Evolutionary conservation across 2,113 vertebrate genomes (phyloP).

Genomic region (Dipodomys stephensi): DNA sequence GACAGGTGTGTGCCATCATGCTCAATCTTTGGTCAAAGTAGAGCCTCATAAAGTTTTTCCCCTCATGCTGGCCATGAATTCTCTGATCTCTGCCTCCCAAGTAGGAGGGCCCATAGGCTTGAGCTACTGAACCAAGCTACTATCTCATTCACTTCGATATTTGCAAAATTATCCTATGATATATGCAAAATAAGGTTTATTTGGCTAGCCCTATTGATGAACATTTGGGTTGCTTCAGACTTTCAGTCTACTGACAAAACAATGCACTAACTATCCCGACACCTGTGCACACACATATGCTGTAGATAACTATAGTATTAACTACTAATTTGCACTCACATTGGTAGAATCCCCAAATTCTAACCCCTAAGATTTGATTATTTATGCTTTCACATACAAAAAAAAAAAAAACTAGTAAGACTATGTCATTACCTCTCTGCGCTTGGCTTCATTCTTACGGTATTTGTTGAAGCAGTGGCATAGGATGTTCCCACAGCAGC

Average conservation of each 20-base stretch:
- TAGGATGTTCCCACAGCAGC: slow-evolving; percentile 98
- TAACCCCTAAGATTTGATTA: background rate
- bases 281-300: background rate
- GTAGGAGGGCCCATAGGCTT: too few species aligned
- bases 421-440: slow-evolving; percentile 91
- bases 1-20: too few species aligned
- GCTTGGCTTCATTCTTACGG: slow-evolving; percentile 97
- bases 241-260: background rate
- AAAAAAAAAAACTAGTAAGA: background rate
- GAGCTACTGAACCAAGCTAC: too few species aligned
- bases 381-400: background rate
- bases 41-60: too few species aligned
- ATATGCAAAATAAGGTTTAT: slow-evolving; percentile 9
- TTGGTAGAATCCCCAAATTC: slow-evolving; percentile 24
- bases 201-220: background rate
- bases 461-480: slow-evolving; percentile 98
- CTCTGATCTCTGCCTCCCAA: too few species aligned
- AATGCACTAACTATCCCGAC: background rate
- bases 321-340: slow-evolving; percentile 44
- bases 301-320: background rate
- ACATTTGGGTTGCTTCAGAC: background rate
- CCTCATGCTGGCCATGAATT: too few species aligned
- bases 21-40: too few species aligned
- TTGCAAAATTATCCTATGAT: slow-evolving; percentile 4
- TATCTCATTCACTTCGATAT: slow-evolving; percentile 14